A percentile compares a stretch with the other conserved stretches of the same genome.
Conservation (phyloP, 1,140 invertebrate species). For the Zelostemma sp. region DNA sequence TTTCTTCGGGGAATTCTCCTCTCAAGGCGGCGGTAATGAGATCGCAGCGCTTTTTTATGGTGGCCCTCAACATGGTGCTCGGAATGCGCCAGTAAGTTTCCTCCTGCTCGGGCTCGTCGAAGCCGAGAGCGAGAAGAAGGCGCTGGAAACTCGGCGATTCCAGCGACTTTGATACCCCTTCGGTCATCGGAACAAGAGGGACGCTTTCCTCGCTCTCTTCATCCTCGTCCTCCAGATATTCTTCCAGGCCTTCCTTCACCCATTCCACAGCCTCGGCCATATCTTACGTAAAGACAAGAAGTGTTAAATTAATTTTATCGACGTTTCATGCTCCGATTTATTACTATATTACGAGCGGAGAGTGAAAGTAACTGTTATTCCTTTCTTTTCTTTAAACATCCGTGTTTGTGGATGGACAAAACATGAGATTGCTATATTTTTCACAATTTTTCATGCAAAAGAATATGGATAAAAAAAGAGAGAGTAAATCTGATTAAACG, state of each 20-base stretch:
- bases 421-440: too few species aligned
- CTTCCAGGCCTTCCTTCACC: conserved; percentile 74
- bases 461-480: too few species aligned
- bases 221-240: conserved; percentile 74
- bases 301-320: conserved; percentile 41
- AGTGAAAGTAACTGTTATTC: conserved; percentile 39
- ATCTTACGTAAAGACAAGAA: conserved; percentile 36
- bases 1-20: conserved; percentile 60
- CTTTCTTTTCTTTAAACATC: conserved; percentile 5
- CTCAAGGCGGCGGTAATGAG: conserved; percentile 66
- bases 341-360: too few species aligned
- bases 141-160: conserved; percentile 73
- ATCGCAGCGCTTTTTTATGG: conserved; percentile 65
- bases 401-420: too few species aligned
- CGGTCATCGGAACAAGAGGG: conserved; percentile 77
- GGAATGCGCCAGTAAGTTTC: conserved; percentile 76
- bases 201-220: conserved; percentile 72
- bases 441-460: too few species aligned
- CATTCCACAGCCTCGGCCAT: conserved; percentile 72
- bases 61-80: conserved; percentile 64
- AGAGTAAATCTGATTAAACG: too few species aligned
- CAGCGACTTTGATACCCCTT: conserved; percentile 72
- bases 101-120: conserved; percentile 74
- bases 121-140: conserved; percentile 72
- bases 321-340: conserved; percentile 30